Evolutionary conservation across 37 sponge, comb jelly and placozoan genomes (phyloP).

Genomic region (Axinella damicornis): DNA sequence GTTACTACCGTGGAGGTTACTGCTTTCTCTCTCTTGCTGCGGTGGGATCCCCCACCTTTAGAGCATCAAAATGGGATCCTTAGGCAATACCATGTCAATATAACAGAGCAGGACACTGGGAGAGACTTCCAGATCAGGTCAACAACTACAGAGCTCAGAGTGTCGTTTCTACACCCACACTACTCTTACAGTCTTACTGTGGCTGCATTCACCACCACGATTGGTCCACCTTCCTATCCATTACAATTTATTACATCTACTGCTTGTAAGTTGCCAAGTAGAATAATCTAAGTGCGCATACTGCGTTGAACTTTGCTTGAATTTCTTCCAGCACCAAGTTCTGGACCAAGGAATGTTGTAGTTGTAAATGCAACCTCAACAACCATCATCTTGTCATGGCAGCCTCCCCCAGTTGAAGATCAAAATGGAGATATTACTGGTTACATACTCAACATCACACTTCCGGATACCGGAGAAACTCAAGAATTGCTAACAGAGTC

Average conservation of each 20-base stretch:
- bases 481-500: neutral
- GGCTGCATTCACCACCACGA: neutral
- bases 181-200: neutral
- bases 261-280: no score
- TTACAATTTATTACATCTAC: no score
- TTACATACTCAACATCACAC: conserved; percentile 5
- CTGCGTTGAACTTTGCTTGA: no score
- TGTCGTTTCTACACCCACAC: neutral
- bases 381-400: conserved; percentile 8
- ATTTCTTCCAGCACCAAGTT: conserved; percentile 7
- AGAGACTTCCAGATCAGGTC: neutral
- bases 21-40: conserved; percentile 3
- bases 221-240: no score
- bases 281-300: no score
- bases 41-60: conserved; percentile 25
- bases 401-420: neutral
- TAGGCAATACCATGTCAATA: conserved; percentile 3
- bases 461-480: conserved; percentile 13
- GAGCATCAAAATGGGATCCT: conserved; percentile 38
- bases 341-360: neutral
- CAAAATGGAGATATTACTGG: conserved; percentile 14
- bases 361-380: neutral
- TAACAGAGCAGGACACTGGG: no score
- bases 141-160: no score
- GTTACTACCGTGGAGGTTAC: neutral